A percentile compares a stretch with the other conserved stretches of the same genome.
These are phyloP conservation scores for Cephus sareptanus DNA, from an alignment of 2,888 invertebrate species.

Conservation along the genomic window DNA sequence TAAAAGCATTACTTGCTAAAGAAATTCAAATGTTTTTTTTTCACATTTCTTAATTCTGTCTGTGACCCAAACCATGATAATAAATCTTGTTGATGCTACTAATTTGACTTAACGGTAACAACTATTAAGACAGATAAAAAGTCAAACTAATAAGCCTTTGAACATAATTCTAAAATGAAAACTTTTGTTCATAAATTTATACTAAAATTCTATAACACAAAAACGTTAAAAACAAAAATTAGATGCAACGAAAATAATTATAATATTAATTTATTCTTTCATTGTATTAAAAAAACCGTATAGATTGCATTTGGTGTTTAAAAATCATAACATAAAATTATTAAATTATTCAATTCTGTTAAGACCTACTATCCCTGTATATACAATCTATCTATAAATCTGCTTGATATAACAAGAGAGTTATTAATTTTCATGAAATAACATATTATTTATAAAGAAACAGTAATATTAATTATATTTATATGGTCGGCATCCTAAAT, in stretches of 20 bases:
- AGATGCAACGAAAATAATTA: background rate
- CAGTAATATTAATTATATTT: background rate
- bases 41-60: background rate
- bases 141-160: background rate
- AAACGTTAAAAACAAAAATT: background rate
- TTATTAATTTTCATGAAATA: background rate
- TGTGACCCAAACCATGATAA: background rate
- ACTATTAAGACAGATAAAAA: background rate
- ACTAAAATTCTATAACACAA: background rate
- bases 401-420: background rate
- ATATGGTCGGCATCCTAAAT: background rate
- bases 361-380: background rate
- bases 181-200: background rate
- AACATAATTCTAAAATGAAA: background rate
- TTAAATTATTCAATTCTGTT: background rate
- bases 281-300: background rate
- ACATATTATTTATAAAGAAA: background rate
- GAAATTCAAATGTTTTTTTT: background rate
- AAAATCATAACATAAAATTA: background rate
- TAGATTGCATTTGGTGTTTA: background rate
- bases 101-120: background rate
- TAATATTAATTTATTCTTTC: background rate
- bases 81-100: background rate
- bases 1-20: background rate
- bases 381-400: background rate